Conservation (phyloP, 2,797 vertebrate genomes). For the Sebastes wilsoni region DNA sequence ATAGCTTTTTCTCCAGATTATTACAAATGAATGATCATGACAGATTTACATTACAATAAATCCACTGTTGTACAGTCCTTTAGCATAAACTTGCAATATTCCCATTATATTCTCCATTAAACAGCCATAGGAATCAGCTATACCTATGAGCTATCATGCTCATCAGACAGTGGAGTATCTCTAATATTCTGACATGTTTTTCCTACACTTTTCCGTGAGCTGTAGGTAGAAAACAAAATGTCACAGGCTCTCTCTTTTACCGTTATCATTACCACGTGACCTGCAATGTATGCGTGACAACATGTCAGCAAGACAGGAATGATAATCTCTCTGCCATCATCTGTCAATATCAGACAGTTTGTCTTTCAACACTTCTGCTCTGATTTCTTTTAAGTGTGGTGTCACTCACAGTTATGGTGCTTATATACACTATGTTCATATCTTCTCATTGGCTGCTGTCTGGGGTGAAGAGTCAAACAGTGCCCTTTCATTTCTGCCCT, state of each 20-base stretch:
- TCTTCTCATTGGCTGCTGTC: background rate
- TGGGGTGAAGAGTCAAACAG: background rate
- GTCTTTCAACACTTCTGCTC: background rate
- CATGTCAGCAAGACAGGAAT: conserved; percentile 29
- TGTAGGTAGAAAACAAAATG: background rate
- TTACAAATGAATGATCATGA: background rate
- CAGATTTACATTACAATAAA: background rate
- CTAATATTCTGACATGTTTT: background rate
- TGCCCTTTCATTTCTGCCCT: background rate
- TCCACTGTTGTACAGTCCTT: background rate
- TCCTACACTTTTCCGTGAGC: background rate
- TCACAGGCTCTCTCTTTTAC: background rate
- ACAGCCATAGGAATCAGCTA: background rate
- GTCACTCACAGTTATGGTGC: background rate
- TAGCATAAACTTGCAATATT: background rate
- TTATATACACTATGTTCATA: background rate
- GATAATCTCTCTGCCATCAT: conserved; percentile 20
- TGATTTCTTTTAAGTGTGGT: background rate
- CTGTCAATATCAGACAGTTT: background rate
- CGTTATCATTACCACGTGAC: conserved; percentile 10
- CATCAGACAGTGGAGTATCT: background rate
- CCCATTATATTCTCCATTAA: background rate
- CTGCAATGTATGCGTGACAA: conserved; percentile 12
- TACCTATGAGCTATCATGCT: too few species aligned
- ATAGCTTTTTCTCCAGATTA: background rate